Conservation (phyloP, 2,888 invertebrate genomes). For the Perdita meconis region DNA sequence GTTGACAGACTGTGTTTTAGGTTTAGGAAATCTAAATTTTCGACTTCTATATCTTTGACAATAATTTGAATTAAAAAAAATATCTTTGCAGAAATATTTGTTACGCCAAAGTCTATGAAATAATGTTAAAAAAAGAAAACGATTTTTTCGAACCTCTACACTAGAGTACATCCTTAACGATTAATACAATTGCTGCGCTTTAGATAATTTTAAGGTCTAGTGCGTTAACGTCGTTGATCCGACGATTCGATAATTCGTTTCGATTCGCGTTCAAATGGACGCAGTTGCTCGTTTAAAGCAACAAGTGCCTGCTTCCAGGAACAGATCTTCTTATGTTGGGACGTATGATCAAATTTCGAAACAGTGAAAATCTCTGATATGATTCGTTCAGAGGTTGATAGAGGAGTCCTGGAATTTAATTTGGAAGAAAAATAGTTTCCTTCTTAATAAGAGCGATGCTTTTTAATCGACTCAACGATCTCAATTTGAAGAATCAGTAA, state of each 20-base stretch:
- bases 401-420: neutral
- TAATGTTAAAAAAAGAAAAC: no score
- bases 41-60: no score
- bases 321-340: constrained; percentile 9
- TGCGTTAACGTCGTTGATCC: neutral
- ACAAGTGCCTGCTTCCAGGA: constrained; percentile 41
- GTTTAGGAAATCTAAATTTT: no score
- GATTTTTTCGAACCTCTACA: no score
- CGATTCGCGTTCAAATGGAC: constrained; percentile 18
- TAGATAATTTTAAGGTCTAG: no score
- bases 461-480: constrained; percentile 6
- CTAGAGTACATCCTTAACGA: no score
- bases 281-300: constrained; percentile 44
- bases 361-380: neutral
- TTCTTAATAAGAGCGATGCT: neutral
- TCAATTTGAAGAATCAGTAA: neutral
- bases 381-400: neutral
- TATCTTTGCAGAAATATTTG: no score
- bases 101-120: no score
- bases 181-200: no score
- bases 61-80: no score
- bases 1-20: no score
- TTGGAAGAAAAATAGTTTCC: neutral
- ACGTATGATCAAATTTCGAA: neutral
- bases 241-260: neutral